A percentile compares a stretch with the other conserved stretches of the same genome.
Conservation (phyloP, 1,140 invertebrate species). For the Carposina sasakii region DNA sequence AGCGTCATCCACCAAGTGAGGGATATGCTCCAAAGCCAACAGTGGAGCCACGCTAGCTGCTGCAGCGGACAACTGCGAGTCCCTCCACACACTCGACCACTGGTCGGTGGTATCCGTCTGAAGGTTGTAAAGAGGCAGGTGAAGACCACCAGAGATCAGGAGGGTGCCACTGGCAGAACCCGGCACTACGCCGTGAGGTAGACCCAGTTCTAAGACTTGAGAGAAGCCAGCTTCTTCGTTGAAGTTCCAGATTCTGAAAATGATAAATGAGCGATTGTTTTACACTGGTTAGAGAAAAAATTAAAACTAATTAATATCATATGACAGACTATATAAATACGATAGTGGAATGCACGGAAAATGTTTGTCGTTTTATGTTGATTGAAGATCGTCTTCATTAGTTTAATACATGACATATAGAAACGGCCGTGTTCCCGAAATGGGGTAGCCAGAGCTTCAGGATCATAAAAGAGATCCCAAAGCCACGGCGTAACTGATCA, state of each 20-base stretch:
- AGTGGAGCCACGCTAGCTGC: conserved; percentile 53
- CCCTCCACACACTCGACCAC: conserved; percentile 54
- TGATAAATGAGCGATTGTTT: too few species aligned
- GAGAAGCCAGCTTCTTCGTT: conserved; percentile 80
- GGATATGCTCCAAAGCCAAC: conserved; percentile 69
- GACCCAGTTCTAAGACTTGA: conserved; percentile 76
- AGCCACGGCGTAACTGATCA: too few species aligned
- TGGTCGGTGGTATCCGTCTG: conserved; percentile 47
- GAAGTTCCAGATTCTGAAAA: conserved; percentile 78
- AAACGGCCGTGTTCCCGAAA: too few species aligned
- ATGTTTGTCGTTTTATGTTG: too few species aligned
- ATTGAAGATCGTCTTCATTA: too few species aligned
- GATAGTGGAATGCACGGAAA: too few species aligned
- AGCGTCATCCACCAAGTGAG: conserved; percentile 61
- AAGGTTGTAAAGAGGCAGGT: conserved; percentile 64
- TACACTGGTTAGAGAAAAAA: too few species aligned
- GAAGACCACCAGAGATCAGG: conserved; percentile 74
- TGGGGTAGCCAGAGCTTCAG: too few species aligned
- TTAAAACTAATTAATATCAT: too few species aligned
- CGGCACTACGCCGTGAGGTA: conserved; percentile 75
- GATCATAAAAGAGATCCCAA: too few species aligned
- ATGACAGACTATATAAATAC: too few species aligned
- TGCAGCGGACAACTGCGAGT: conserved; percentile 53
- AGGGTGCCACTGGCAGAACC: conserved; percentile 75
- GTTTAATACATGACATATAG: too few species aligned